Base-by-base conservation (phyloP, 2,888 invertebrate species). In the Mylabris sibirica region DNA sequence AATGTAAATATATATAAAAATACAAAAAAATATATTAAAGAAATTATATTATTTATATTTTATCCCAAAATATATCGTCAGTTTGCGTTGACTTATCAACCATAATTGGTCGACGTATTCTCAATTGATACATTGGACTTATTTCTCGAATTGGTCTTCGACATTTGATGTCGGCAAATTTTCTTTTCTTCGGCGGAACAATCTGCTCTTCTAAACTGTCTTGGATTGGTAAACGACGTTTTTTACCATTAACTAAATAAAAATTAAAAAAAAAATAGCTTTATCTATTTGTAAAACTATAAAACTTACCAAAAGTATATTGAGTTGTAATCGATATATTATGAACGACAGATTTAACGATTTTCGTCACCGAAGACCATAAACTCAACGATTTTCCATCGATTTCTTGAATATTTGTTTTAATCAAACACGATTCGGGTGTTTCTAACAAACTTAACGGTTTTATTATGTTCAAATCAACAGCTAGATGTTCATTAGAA, bases 1-100 rank as follows among this genome's bases (percentile, higher is more conserved):
- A 71, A 65, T 74, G 74, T 74, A 74, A 69, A 73, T 74, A 74
- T 74, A 74, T 65, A 74, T 73, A 44, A 74, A 63, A 70, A 67
- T 67, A 71, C 65, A 74, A 67, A 74, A 67, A 69, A 68, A 60
- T 65, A 62, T 67, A 67, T 59, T 74, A 63, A 71, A 66, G 67
- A 67, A 68, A 66, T 69, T 34, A 59, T 60, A 14, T 59, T 26
- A 66, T 67, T 30, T 26, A 57, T 34, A 65, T 59, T 63, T 35
- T 67, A 49, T 22, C 57, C 57, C 57, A 57, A 57, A 57, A 57
- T 57, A 57, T 66, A 57, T 64, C 41, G 69, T 81, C 81, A 53
- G 82, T 82, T 75, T 81, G 81, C 24, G 82, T 82, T 12, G 77
- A 73, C 71, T 80, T 82, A 72, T 81, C 80, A 17, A 73, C 73